Base-by-base conservation (phyloP, 2,113 vertebrate genomes). In the Embiotoca jacksoni region DNA sequence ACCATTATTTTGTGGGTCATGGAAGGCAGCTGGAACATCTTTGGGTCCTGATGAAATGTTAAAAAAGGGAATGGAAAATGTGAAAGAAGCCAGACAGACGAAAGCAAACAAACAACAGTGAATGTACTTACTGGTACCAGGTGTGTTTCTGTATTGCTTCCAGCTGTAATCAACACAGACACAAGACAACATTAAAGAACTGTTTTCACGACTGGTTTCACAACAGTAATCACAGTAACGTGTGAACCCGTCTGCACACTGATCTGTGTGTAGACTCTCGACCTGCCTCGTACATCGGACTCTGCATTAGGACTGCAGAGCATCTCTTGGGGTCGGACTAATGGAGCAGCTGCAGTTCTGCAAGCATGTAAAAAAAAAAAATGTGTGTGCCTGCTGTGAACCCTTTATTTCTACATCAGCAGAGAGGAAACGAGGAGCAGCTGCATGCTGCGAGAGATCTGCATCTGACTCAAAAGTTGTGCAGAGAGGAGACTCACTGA, bases 61-160 rank as follows among this genome's bases (percentile, higher is more conserved):
- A 23, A 5, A 31, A n/a, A 6, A 2, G 49, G 33, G 9, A 39
- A 3, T n/a, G 14, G 32, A n/a, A 36, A 33, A 36, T 6, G 15
- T 11, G 57, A 23, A 52, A 14, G 49, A 52, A 14, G 49, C 16
- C 3, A 52, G 16, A 52, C 16, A 16, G 41, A 4, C 11, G 3
- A 7, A 3, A n/a, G 1, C 9, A 41, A 7, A 5, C 23, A 14
- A 14, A 11, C 61, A 5, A 0, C 11, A 30, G 60, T 35, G 2
- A 31, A 55, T 58, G 41, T 93, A 97, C 96, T 97, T 91, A 97
- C 96, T 96, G 93, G 90, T 97, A 97, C 97, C 97, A 97, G 50
- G 95, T 68, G 69, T 97, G 97, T 85, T 96, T 97, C 90, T 97
- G 96, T 91, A 97, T 97, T 92, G 95, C 96, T 92, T 97, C 97